phyloP scores from a whole-genome alignment of 1,140 invertebrate genomes.

The Drosophila punjabiensis region DNA sequence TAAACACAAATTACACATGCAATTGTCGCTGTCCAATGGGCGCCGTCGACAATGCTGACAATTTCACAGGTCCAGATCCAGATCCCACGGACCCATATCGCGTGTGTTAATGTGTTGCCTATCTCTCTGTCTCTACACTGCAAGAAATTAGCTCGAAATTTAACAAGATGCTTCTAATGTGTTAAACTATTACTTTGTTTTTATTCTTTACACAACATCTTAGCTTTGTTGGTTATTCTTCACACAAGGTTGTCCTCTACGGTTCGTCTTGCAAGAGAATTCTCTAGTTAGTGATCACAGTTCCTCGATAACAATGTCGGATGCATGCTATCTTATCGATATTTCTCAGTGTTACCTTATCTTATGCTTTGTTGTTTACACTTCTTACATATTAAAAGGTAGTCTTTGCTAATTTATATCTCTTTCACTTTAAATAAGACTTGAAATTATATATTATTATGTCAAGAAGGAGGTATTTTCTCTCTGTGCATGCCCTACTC shows the following conservation, averaged over 20 bases:
- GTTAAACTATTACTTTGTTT: no score
- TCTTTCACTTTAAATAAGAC: background rate
- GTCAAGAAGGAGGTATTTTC: background rate
- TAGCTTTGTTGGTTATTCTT: no score
- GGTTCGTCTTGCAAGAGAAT: no score
- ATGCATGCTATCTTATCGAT: no score
- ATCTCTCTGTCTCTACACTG: constrained; percentile 7
- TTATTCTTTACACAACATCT: no score
- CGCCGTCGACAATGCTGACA: constrained; percentile 17
- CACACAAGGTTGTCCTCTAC: no score
- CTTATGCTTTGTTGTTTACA: no score
- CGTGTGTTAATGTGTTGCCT: constrained; percentile 49
- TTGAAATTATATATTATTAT: background rate
- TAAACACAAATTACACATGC: constrained; percentile 56
- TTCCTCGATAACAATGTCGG: no score
- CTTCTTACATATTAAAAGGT: no score
- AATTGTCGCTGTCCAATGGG: constrained; percentile 45
- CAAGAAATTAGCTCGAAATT: background rate
- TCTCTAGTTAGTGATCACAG: no score
- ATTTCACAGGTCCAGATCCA: constrained; percentile 39
- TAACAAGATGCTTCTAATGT: no score
- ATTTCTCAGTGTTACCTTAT: no score
- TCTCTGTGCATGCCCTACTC: background rate
- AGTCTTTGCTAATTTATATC: background rate
- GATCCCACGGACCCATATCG: constrained; percentile 36